Conservation (phyloP, 2,797 vertebrate species). For the Bryconaethiops microstoma region DNA sequence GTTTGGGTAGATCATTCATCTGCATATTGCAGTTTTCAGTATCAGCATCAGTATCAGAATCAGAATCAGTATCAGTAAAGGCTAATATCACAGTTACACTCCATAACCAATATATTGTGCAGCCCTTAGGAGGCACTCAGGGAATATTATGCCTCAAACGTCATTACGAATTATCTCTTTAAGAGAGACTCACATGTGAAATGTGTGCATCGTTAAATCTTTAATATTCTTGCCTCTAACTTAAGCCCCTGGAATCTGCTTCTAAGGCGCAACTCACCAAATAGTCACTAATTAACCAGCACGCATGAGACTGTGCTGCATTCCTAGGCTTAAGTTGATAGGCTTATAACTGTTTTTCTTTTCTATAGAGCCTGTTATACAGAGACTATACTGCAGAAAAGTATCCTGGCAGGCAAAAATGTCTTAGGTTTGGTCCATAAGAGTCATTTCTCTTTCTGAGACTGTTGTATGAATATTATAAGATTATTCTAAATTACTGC, state of each 20-base stretch:
- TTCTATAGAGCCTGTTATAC: background rate
- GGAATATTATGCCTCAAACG: conserved; percentile 54
- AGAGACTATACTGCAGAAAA: background rate
- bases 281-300: conserved; percentile 45
- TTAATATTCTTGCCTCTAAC: conserved; percentile 5
- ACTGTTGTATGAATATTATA: background rate
- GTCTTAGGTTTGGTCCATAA: background rate
- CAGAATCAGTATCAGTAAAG: background rate
- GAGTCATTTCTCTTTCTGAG: background rate
- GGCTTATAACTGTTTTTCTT: background rate
- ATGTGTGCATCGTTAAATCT: conserved; percentile 34
- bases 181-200: conserved; percentile 30
- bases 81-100: background rate
- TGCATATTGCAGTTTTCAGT: background rate
- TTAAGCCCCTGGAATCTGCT: conserved; percentile 35
- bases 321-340: conserved; percentile 22
- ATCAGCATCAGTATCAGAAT: too few species aligned
- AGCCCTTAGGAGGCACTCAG: conserved; percentile 50
- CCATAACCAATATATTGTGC: background rate
- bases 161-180: conserved; percentile 23
- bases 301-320: conserved; percentile 30
- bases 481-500: background rate
- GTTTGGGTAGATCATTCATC: background rate
- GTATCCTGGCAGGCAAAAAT: background rate
- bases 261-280: conserved; percentile 36